phyloP scores from a whole-genome alignment of 2,113 vertebrate genomes.

The Pelvicachromis taeniatus region DNA sequence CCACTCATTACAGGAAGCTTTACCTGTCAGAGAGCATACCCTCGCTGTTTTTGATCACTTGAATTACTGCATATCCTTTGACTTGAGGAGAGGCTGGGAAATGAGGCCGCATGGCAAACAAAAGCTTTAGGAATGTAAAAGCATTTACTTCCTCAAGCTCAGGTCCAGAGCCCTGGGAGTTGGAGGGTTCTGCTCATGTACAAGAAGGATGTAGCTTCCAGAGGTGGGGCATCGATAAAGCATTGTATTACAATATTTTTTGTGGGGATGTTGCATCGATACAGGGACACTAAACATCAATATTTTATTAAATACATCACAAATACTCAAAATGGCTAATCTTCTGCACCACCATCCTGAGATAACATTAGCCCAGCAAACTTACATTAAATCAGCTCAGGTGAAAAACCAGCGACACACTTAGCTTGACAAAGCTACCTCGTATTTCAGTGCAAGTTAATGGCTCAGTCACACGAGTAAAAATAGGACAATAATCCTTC shows the following conservation, averaged over 20 bases:
- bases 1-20: constrained; percentile 45
- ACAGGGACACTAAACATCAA: background rate
- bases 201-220: background rate
- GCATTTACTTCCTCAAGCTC: background rate
- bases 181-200: background rate
- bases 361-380: background rate
- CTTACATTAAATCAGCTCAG: background rate
- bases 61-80: constrained; percentile 12
- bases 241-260: background rate
- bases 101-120: constrained; percentile 14
- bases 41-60: constrained; percentile 27
- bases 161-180: background rate
- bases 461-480: no score
- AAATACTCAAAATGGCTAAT: background rate
- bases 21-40: constrained; percentile 51
- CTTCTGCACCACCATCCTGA: background rate
- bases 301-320: background rate
- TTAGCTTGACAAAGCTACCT: no score
- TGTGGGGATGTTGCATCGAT: background rate
- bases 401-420: background rate
- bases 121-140: background rate
- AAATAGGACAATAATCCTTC: no score
- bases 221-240: background rate
- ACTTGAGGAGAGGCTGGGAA: background rate
- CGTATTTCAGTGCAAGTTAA: no score